A percentile compares a stretch with the other conserved stretches of the same genome.
Evolutionary conservation across 2,113 vertebrate species (phyloP).

Genomic region (Cynoglossus semilaevis): DNA sequence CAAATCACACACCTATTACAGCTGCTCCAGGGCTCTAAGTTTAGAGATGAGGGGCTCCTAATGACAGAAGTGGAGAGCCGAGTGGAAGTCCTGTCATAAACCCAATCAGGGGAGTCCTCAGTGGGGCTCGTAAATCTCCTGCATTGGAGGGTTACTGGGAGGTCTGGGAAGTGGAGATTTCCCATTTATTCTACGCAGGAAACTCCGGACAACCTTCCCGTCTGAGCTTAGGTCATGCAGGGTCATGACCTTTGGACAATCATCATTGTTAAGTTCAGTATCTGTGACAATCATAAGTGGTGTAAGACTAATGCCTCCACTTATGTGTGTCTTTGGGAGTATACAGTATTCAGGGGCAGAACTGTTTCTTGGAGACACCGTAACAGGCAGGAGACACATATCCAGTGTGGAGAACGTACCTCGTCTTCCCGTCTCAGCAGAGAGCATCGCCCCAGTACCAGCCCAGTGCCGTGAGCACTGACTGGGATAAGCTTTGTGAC

Average conservation of each 20-base stretch:
- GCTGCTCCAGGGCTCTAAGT: slow-evolving; percentile 38
- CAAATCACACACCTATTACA: slow-evolving; percentile 20
- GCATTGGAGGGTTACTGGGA: slow-evolving; percentile 69
- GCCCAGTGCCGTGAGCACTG: slow-evolving; percentile 40
- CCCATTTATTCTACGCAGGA: slow-evolving; percentile 78
- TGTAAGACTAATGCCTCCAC: slow-evolving; percentile 6
- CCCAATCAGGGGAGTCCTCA: slow-evolving; percentile 72
- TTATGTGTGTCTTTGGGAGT: neutral
- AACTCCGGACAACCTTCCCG: slow-evolving; percentile 65
- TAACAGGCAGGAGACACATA: slow-evolving; percentile 52
- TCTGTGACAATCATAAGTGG: slow-evolving; percentile 58
- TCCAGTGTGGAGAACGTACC: slow-evolving; percentile 54
- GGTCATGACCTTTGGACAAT: slow-evolving; percentile 71
- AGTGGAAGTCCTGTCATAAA: slow-evolving; percentile 79
- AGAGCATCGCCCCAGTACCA: slow-evolving; percentile 39
- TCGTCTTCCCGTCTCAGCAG: slow-evolving; percentile 39
- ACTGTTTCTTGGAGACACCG: slow-evolving; percentile 28
- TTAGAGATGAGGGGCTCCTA: slow-evolving; percentile 52
- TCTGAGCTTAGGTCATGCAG: slow-evolving; percentile 63
- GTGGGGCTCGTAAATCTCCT: slow-evolving; percentile 73
- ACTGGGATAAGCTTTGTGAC: slow-evolving; percentile 50
- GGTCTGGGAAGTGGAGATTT: slow-evolving; percentile 81
- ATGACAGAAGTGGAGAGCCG: slow-evolving; percentile 55
- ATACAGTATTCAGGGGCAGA: neutral
- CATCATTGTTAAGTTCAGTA: slow-evolving; percentile 68